Evolutionary conservation across 2,888 invertebrate species (phyloP), one percentile per base, ranked within the genome.

Genomic region (Coremacera marginata): DNA sequence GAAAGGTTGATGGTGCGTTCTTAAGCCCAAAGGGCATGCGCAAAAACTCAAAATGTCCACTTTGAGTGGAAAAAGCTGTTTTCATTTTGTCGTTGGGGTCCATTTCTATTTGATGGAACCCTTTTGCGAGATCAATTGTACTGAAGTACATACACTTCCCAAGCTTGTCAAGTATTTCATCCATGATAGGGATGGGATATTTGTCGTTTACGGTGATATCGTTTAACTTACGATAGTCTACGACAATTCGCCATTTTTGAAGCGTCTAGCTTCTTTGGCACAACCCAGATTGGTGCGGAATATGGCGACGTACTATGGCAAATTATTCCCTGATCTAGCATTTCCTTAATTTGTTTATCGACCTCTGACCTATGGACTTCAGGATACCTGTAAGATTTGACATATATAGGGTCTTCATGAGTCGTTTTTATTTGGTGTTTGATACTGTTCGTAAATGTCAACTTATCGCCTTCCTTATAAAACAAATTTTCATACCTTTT

Each of bases 111-210:
- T 31, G 31, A 31, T 31, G 31, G 31, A 31, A 31, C 3, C 31
- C 31, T 31, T 31, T 31, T 31, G 31, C 31, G 31, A 31, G 31
- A 31, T 31, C 31, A 31, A 75, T 25, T 4, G 68, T 75, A n/a
- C 57, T 60, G n/a, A 73, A 73, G 11, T 49, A 63, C 31, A 27
- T 62, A 25, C 63, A 44, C 22, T 34, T 62, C 16, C 73, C 73
- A 0, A 63, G 49, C 5, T 73, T 73, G 51, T 73, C 62, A 2
- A 73, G 44, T 4, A 75, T 67, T 70, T 70, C 70, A 19, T 70
- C 65, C 44, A 75, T 74, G 25, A 31, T 52, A 0, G 70, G 77
- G 2, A 77, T 52, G n/a, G 52, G 16, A n/a, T 14, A 31, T 31
- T 31, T 31, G 31, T 31, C 31, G 31, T 31, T 31, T 31, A 31